phyloP scores from a whole-genome alignment of 2,113 vertebrate species.

The Microtus ochrogaster region DNA sequence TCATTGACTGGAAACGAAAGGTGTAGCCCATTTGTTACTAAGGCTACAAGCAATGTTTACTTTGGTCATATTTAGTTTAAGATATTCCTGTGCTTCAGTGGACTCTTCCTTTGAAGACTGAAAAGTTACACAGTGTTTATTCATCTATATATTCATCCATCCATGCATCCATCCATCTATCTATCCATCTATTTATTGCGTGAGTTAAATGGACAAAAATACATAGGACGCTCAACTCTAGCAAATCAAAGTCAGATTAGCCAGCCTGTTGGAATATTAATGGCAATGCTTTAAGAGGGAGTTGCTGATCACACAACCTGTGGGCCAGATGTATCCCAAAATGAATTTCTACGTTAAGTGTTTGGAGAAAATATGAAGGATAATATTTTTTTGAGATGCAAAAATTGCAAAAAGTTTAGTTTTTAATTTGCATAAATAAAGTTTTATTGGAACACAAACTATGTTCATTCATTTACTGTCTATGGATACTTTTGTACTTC shows the following conservation, averaged over 20 bases:
- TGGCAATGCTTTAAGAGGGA: neutral
- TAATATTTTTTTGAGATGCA: conserved; percentile 39
- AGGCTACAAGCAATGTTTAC: neutral
- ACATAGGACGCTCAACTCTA: neutral
- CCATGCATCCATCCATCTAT: neutral
- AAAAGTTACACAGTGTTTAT: neutral
- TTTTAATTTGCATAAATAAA: conserved; percentile 51
- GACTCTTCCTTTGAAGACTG: conserved; percentile 42
- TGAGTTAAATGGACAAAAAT: conserved; percentile 7
- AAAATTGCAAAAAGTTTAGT: conserved; percentile 54
- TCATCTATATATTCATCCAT: no score
- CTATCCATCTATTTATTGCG: neutral
- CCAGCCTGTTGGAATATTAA: neutral
- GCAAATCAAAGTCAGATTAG: conserved; percentile 9
- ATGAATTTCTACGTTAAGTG: conserved; percentile 40
- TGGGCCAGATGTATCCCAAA: neutral
- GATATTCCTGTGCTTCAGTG: neutral
- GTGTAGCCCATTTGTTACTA: conserved; percentile 22
- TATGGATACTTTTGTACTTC: conserved; percentile 36
- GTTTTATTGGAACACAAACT: conserved; percentile 60
- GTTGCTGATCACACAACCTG: neutral
- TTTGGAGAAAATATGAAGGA: conserved; percentile 20
- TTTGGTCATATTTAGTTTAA: conserved; percentile 28
- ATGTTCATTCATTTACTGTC: conserved; percentile 50
- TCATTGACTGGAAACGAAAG: neutral